Base-by-base conservation (phyloP, 1,140 invertebrate genomes). In the Diorhabda elongata region DNA sequence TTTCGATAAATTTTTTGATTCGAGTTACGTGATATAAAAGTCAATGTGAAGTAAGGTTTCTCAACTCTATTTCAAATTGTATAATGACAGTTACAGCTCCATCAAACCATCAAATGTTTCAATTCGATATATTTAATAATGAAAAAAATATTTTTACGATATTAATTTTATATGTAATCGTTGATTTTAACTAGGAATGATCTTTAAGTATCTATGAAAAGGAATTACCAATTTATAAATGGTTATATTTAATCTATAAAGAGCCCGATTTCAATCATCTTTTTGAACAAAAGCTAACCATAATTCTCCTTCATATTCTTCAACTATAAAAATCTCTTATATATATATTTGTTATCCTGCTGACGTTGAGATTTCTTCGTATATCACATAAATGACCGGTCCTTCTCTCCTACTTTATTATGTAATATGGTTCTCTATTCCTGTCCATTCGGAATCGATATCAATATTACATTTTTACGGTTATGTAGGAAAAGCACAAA, bases 391-490 rank as follows among this genome's bases (percentile, higher is more conserved):
- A 52, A 52, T 52, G 47, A 52, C 47, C 47, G n/a, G 47, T 52
- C 47, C 6, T 6, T 52, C 47, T 52, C n/a, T 52, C 6, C 47
- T 52, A 2, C 47, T 52, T 52, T 52, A 52, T 52, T 52, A 52
- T 52, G 47, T 52, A 52, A 52, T 52, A 52, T 52, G 47, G 47
- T n/a, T 52, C 47, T 52, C 47, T 52, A 52, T 52, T 26, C 47
- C 47, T 52, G 47, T 52, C 47, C 47, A n/a, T 52, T 52, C 47
- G 47, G 47, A 52, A 52, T 52, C 47, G 47, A 52, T 52, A 52
- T 52, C 47, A 52, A 52, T 52, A 52, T 52, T 52, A n/a, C 47
- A 52, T 52, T 52, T 52, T 52, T 52, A 52, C n/a, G 47, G 47
- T 52, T 52, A 52, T 52, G n/a, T 52, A 52, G 47, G 47, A 52